These are phyloP conservation scores for Clunio marinus DNA, from an alignment of 2,888 invertebrate species.

Conservation along the genomic window DNA sequence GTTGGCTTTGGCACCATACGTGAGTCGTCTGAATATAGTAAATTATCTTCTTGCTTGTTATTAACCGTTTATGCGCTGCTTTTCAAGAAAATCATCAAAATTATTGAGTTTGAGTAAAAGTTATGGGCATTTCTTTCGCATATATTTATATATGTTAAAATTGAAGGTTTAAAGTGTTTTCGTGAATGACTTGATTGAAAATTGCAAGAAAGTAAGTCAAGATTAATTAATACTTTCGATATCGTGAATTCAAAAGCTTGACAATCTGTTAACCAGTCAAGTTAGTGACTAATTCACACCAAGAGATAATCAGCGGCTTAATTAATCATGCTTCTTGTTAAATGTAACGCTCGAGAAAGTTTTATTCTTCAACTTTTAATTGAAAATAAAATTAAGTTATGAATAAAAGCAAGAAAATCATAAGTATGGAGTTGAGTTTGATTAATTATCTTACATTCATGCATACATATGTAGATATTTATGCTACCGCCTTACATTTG, in stretches of 20 bases:
- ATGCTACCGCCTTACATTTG: too few species aligned
- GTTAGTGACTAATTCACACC: background rate
- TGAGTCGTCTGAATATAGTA: slow-evolving; percentile 8
- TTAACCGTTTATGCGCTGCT: slow-evolving; percentile 11
- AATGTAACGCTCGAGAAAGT: background rate
- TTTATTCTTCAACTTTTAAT: background rate
- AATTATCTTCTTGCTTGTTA: slow-evolving; percentile 5
- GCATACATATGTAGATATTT: too few species aligned
- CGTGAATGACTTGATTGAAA: slow-evolving; percentile 13
- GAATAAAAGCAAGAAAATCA: too few species aligned
- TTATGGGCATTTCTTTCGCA: background rate
- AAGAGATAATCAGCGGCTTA: background rate
- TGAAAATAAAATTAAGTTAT: slow-evolving; percentile 7
- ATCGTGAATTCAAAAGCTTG: too few species aligned
- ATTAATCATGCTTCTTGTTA: slow-evolving; percentile 10
- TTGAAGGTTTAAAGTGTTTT: slow-evolving; percentile 1
- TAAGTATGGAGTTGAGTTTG: too few species aligned
- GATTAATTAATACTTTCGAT: too few species aligned
- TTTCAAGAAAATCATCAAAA: background rate
- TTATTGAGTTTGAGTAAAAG: slow-evolving; percentile 10
- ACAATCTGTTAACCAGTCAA: background rate
- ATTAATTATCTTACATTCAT: too few species aligned
- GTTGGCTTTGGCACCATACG: background rate
- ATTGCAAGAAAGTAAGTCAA: background rate
- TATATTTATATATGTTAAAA: too few species aligned